Base-by-base conservation (phyloP, 2,797 vertebrate genomes). In the Coracias cyanogaster region DNA sequence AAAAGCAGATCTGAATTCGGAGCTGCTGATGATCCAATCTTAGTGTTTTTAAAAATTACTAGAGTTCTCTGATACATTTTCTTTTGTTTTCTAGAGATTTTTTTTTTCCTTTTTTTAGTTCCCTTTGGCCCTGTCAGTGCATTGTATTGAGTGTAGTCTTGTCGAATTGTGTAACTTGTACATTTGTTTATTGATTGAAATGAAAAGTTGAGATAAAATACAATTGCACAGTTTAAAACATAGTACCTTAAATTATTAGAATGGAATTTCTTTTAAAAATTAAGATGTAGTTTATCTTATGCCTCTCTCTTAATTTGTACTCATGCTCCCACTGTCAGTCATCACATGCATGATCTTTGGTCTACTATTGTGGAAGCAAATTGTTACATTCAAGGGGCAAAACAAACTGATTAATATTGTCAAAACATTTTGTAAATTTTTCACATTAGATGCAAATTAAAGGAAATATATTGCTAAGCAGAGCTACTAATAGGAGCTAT, bases 391-490 rank as follows among this genome's bases (percentile, higher is more conserved):
- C 55, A 67, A 29, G 26, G 65, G 62, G 49, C 66, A 94, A 84
- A 95, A 82, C 8, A 58, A 95, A 78, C 81, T 80, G 73, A 37
- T 89, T 97, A 81, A 92, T 93, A 69, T 62, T 82, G 48, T 92
- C 93, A 97, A 97, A 97, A 97, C 93, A 97, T 90, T 97, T 97
- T 97, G 95, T 89, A 89, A 94, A 74, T 82, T 96, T 95, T 96
- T 90, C 85, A 67, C 88, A 64, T 97, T 91, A 94, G 93, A 85
- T 96, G 65, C 95, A 97, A 97, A 97, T 97, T 97, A 97, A 92
- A 91, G 81, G 92, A 92, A 88, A 71, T 94, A 91, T 96, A 92
- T 92, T 88, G 54, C 91, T 96, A 96, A 96, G 97, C 95, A 92
- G 84, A 78, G 81, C 95, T 96, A 77, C 97, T 97, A 97, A 97